These are phyloP conservation scores for Plotosus lineatus DNA, from an alignment of 2,113 vertebrate species.

Conservation along the genomic window DNA sequence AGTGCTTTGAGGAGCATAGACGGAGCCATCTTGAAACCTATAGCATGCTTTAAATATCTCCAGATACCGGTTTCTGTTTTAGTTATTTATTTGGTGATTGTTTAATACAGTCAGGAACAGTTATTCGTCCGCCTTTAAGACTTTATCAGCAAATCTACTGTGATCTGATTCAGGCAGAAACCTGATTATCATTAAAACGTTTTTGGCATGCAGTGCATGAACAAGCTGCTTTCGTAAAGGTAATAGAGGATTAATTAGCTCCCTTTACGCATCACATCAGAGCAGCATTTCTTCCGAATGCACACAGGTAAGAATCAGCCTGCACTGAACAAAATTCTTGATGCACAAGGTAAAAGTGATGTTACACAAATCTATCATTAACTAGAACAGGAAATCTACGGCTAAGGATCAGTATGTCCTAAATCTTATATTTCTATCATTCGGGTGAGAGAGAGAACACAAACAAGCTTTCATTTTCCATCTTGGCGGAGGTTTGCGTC, in stretches of 20 bases:
- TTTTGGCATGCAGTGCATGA: background rate
- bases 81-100: background rate
- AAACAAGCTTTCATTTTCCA: too few relatives aligned
- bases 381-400: background rate
- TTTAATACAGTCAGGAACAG: background rate
- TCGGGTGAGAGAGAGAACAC: background rate
- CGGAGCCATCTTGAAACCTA: background rate
- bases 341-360: background rate
- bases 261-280: background rate
- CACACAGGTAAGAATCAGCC: background rate
- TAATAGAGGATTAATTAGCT: slow-evolving; percentile 22
- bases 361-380: background rate
- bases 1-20: background rate
- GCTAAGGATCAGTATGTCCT: background rate
- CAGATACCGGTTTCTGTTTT: background rate
- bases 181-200: background rate
- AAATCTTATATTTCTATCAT: background rate
- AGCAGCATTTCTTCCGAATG: background rate
- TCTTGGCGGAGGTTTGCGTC: too few relatives aligned
- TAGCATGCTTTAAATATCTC: background rate
- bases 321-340: background rate
- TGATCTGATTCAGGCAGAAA: background rate
- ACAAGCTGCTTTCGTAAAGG: background rate
- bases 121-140: background rate
- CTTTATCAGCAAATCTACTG: background rate